Base-by-base conservation (phyloP, 2,888 invertebrate species). In the Aspidiotus destructor region DNA sequence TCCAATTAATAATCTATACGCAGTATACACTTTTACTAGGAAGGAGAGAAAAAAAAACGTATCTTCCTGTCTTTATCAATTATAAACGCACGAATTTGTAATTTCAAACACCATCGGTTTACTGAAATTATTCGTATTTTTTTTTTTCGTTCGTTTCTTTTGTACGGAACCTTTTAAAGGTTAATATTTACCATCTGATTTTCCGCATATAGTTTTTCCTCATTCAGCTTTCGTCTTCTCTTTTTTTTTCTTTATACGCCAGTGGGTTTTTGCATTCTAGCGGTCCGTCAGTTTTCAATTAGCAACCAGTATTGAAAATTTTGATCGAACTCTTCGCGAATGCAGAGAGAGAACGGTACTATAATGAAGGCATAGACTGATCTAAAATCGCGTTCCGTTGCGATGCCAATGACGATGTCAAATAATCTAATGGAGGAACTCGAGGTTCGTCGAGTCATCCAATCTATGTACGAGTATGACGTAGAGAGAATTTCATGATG, bases 281-380 rank as follows among this genome's bases (percentile, higher is more conserved):
- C 48, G n/a, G 48, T 48, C 48, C 48, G 48, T 48, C n/a, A 48
- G 48, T 48, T 48, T 48, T 48, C 48, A 48, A 48, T 48, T 48
- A 48, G 48, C 48, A n/a, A 48, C 48, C 28, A 28, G 28, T 48
- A 48, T 48, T 13, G 11, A n/a, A n/a, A 48, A 48, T 48, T 48
- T 48, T n/a, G 48, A 48, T n/a, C 48, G 10, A 48, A 1, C 5
- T 28, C 28, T 28, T 28, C 28, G 28, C 28, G 28, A 28, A 28
- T 28, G 28, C 28, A 28, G 28, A 28, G 28, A 28, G 28, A 1
- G 28, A 28, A 28, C 28, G 28, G 28, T 28, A 28, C 5, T 3
- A 28, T 28, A 28, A 28, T 28, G 28, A 28, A 28, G 28, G 28
- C 5, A 28, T 28, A 28, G 28, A 28, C 28, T 28, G 28, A 28